Evolutionary conservation across 2,797 vertebrate genomes (phyloP).

Genomic region (Manis pentadactyla): DNA sequence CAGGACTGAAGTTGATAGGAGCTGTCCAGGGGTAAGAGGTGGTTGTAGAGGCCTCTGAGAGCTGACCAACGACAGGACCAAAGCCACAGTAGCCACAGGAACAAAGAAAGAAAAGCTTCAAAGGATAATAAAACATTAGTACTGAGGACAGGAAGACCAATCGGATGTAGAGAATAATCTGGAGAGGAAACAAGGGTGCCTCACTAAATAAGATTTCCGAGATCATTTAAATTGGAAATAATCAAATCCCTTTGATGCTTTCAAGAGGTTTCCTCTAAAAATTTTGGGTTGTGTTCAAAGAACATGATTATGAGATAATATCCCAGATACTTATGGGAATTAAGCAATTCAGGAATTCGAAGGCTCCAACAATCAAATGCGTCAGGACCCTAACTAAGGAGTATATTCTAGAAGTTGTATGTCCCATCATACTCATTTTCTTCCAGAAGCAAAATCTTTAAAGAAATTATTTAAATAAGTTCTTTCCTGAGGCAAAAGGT

Average conservation of each 20-base stretch:
- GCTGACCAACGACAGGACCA: neutral
- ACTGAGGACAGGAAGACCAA: neutral
- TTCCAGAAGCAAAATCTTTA: neutral
- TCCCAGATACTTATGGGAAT: neutral
- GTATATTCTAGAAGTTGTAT: neutral
- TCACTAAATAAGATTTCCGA: neutral
- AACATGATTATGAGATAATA: neutral
- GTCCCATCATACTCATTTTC: neutral
- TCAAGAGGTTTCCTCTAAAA: neutral
- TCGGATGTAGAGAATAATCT: neutral
- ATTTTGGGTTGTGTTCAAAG: slow-evolving; percentile 17
- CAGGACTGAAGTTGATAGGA: fast-evolving
- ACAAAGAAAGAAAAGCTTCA: neutral
- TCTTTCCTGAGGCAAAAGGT: neutral
- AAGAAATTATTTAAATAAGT: neutral
- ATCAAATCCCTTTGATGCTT: neutral
- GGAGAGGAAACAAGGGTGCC: neutral
- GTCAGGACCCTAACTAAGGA: neutral
- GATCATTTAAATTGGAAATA: neutral
- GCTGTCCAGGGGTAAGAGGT: neutral
- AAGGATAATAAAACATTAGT: neutral
- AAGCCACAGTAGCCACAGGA: neutral
- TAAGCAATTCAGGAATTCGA: neutral
- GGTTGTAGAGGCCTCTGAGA: neutral
- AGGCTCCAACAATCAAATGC: neutral